phyloP scores from a whole-genome alignment of 2,113 vertebrate species.

The Leucoraja erinaceus region DNA sequence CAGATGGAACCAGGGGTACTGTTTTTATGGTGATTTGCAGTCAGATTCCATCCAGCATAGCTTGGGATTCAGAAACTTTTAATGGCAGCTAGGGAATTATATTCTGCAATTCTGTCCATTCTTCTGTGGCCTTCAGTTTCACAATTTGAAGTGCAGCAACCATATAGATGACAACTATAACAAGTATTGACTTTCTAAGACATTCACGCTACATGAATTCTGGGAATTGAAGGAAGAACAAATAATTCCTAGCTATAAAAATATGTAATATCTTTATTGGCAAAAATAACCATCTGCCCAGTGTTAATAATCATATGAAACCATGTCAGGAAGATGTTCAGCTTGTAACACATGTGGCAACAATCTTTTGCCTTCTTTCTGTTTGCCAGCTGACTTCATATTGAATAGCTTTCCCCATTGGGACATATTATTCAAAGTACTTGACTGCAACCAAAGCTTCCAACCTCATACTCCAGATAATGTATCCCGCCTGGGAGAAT shows the following conservation, averaged over 20 bases:
- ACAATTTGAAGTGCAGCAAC: not conserved
- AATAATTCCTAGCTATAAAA: not conserved
- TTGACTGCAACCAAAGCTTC: slow-evolving; percentile 25
- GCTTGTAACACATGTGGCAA: slow-evolving; percentile 33
- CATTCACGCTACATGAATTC: not conserved
- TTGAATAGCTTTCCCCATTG: slow-evolving; percentile 3
- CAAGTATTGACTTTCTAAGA: not conserved
- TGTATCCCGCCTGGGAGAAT: slow-evolving; percentile 19
- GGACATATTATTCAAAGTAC: slow-evolving; percentile 34
- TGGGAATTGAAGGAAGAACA: not conserved
- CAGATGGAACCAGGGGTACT: not conserved
- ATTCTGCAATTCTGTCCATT: slow-evolving; percentile 2
- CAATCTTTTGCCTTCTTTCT: slow-evolving; percentile 20
- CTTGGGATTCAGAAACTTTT: not conserved
- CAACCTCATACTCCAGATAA: slow-evolving; percentile 25
- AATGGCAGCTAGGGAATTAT: not conserved
- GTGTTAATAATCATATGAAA: not conserved
- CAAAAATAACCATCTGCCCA: not conserved
- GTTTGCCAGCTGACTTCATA: slow-evolving; percentile 31
- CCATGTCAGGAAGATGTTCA: not conserved
- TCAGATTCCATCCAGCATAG: slow-evolving; percentile 9
- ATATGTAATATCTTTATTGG: not conserved
- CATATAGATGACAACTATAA: not conserved
- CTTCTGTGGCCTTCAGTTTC: not conserved
- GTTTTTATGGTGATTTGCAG: not conserved